Evolutionary conservation across 1,140 invertebrate species (phyloP).

Genomic region (Cryptotermes secundus): DNA sequence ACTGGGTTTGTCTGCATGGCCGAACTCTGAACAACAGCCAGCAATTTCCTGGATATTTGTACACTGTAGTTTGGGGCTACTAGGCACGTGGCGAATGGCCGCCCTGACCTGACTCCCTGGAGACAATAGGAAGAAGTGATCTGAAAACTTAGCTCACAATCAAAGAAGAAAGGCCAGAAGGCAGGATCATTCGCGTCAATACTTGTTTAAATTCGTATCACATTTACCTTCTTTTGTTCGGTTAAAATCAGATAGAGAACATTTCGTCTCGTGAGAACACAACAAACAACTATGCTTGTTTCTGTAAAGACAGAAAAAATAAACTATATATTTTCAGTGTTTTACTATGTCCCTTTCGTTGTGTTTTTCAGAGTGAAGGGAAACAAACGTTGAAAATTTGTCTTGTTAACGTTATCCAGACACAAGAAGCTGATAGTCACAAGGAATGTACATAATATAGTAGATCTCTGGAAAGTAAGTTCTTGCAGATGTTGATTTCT

Average conservation of each 20-base stretch:
- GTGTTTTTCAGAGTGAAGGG: neutral
- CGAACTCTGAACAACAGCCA: neutral
- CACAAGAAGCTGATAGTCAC: neutral
- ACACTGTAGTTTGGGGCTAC: constrained; percentile 11
- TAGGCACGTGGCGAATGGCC: neutral
- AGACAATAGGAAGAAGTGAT: neutral
- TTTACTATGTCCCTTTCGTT: neutral
- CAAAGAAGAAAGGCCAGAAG: constrained; percentile 18
- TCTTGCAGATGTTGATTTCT: no score
- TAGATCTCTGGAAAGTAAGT: no score
- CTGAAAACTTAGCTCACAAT: constrained; percentile 12
- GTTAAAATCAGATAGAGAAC: neutral
- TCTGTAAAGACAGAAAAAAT: neutral
- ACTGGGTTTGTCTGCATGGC: neutral
- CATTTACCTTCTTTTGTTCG: neutral
- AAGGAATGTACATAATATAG: no score
- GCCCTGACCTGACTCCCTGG: neutral
- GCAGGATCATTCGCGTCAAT: neutral
- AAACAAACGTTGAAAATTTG: neutral
- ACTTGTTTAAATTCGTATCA: neutral
- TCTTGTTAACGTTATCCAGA: neutral
- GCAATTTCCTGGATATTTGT: neutral
- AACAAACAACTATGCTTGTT: neutral
- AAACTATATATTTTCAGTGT: neutral
- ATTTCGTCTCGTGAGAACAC: neutral